Evolutionary conservation across 2,797 vertebrate species (phyloP), one percentile per base, ranked within the genome.

Genomic region (Lutjanus campechanus): DNA sequence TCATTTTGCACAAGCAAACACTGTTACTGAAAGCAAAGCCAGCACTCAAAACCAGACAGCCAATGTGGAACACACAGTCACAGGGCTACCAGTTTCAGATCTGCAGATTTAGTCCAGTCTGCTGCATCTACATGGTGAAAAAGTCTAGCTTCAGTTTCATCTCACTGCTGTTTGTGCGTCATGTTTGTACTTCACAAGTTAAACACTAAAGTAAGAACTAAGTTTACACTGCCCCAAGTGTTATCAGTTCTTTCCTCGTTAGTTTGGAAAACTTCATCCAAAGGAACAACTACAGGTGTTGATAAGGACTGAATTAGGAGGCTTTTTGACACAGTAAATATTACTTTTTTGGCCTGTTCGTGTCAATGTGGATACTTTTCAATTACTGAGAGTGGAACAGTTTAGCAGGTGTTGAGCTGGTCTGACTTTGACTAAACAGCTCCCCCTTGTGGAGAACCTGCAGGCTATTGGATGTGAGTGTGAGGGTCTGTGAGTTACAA

Each of bases 1-100:
- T 64, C 53, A 80, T 5, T 67, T 77, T 54, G 49, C 59, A 67
- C 20, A 59, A 69, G 65, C 65, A 50, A 73, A 63, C 22, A 47
- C 36, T 47, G 5, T 47, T 47, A 53, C 20, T 59, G 29, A 40
- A 67, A 56, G 81, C 46, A 60, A 47, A 53, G 56, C 73, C 67
- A 25, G n/a, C n/a, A n/a, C 8, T 55, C 0, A 20, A 65, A 76
- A 67, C 15, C 36, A 51, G 43, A 71, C 49, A 20, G 44, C 22
- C 0, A 8, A 49, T 41, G 58, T 72, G 61, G 10, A 61, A n/a
- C 59, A 13, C 60, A 13, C 55, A 68, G 69, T 46, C 43, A 63
- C 19, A 17, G 25, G 7, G 13, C 0, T 10, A 5, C 3, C 41
- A 43, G 44, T 44, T 71, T 59, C 29, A 73, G 58, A 53, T 74